Evolutionary conservation across 2,888 invertebrate species (phyloP).

Genomic region (Dromius quadrimaculatus): DNA sequence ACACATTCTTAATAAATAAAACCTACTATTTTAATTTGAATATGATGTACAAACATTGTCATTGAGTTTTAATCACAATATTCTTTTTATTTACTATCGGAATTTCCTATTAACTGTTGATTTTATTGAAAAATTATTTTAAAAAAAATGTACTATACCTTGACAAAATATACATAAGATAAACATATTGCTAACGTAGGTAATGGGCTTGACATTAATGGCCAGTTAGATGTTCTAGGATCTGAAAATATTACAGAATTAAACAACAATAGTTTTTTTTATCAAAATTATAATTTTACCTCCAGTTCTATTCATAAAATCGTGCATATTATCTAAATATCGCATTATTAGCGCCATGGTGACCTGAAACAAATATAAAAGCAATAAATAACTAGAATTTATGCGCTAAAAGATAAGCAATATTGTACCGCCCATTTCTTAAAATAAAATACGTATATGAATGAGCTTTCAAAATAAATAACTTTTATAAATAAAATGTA

Average conservation of each 20-base stretch:
- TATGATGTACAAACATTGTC: neutral
- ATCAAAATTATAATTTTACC: conserved; percentile 70
- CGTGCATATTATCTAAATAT: conserved; percentile 83
- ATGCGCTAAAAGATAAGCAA: no score
- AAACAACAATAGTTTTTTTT: neutral
- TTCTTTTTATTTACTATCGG: conserved; percentile 70
- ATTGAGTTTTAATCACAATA: conserved; percentile 68
- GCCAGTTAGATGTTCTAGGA: conserved; percentile 90
- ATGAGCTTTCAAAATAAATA: no score
- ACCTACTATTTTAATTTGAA: neutral
- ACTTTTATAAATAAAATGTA: no score
- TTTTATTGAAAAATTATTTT: neutral
- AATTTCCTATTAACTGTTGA: neutral
- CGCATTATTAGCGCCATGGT: conserved; percentile 85
- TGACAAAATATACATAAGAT: conserved; percentile 90
- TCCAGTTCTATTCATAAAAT: conserved; percentile 85
- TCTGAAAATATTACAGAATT: conserved; percentile 71
- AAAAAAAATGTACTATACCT: conserved; percentile 69
- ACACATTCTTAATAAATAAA: no score
- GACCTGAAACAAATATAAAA: conserved; percentile 68
- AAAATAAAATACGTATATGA: no score
- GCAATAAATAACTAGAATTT: conserved; percentile 37
- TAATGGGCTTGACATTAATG: conserved; percentile 93
- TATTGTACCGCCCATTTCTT: no score
- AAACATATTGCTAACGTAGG: conserved; percentile 92